These are phyloP conservation scores for Martes martes DNA, from an alignment of 2,113 vertebrate species.

Conservation along the genomic window DNA sequence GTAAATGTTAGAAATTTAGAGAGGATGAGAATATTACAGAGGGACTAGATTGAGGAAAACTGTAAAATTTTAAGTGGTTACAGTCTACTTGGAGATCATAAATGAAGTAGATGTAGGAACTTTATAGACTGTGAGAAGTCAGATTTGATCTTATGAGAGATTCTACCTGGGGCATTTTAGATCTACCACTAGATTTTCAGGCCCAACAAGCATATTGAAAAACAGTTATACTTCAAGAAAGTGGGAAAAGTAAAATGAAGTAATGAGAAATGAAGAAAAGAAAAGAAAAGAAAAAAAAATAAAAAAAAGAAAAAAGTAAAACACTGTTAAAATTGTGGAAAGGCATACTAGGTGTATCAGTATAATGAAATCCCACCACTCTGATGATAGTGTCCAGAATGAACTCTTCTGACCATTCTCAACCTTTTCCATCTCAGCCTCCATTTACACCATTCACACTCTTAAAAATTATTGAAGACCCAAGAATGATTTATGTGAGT, in stretches of 20 bases:
- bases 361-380: background rate
- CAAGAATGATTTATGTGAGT: background rate
- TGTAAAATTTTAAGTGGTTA: background rate
- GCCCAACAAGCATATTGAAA: background rate
- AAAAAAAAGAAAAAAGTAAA: background rate
- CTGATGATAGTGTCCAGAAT: background rate
- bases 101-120: background rate
- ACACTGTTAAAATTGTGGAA: background rate
- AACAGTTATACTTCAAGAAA: background rate
- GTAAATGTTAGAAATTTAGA: background rate
- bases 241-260: background rate
- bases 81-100: background rate
- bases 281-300: background rate
- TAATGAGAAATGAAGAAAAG: background rate
- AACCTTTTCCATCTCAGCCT: background rate
- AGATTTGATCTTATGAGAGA: background rate
- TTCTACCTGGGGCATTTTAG: background rate
- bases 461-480: background rate
- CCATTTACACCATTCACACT: background rate
- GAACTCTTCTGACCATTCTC: background rate
- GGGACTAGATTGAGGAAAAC: background rate
- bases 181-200: background rate
- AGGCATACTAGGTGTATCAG: fast-evolving
- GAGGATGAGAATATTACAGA: background rate
- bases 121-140: background rate